These are phyloP conservation scores for Crypturellus undulatus DNA, from an alignment of 2,113 vertebrate species.

Conservation along the genomic window DNA sequence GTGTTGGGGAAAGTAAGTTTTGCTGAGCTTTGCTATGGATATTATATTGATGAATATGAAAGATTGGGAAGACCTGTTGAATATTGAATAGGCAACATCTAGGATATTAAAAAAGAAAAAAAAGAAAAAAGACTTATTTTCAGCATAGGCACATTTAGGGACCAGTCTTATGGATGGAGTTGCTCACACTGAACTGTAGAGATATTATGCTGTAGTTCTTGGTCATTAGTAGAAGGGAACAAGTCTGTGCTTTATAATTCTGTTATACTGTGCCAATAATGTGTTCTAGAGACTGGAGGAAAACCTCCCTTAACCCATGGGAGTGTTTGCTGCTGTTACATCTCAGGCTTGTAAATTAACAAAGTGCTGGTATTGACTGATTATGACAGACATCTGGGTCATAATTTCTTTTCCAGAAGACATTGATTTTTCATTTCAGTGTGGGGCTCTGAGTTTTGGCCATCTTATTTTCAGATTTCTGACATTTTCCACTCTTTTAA, in stretches of 20 bases:
- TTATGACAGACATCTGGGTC: neutral
- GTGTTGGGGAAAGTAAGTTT: neutral
- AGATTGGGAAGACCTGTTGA: neutral
- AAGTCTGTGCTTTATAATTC: neutral
- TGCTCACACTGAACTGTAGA: neutral
- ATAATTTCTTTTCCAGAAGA: neutral
- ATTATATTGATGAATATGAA: neutral
- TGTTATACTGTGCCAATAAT: neutral
- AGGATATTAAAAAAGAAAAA: neutral
- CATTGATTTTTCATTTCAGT: neutral
- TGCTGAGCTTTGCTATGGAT: neutral
- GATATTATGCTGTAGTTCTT: accelerated
- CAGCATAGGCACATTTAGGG: neutral
- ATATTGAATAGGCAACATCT: neutral
- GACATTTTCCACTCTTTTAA: neutral
- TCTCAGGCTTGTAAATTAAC: constrained; percentile 39
- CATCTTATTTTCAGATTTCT: neutral
- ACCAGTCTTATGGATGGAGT: neutral
- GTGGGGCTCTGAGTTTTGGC: neutral
- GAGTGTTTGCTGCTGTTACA: neutral
- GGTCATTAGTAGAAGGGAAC: neutral
- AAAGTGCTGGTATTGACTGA: neutral
- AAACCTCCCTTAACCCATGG: neutral
- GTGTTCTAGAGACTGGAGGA: neutral
- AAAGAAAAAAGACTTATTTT: neutral